Conservation (phyloP, 1,140 invertebrate genomes). For the Pseudomyrmex dendroicus region DNA sequence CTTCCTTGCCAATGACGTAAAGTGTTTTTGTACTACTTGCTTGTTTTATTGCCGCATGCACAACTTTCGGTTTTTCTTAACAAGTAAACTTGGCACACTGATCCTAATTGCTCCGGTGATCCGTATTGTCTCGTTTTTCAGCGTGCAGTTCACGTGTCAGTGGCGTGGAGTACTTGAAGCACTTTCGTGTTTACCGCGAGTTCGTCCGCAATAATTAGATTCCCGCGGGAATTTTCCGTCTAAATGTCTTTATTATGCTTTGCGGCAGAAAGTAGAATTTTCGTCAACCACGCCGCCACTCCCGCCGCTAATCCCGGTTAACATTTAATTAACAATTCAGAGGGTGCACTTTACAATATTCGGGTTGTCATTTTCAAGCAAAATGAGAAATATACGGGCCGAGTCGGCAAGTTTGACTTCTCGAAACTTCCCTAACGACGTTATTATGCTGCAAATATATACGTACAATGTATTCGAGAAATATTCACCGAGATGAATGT, state of each 20-base stretch:
- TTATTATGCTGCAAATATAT: background rate
- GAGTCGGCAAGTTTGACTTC: background rate
- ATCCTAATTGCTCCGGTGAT: slow-evolving; percentile 48
- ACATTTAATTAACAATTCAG: slow-evolving; percentile 42
- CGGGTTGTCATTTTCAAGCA: background rate
- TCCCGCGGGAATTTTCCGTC: slow-evolving; percentile 22
- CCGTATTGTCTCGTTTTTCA: slow-evolving; percentile 52
- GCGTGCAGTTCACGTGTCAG: slow-evolving; percentile 12
- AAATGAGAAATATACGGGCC: slow-evolving; percentile 14
- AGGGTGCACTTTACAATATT: slow-evolving; percentile 18
- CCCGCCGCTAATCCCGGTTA: background rate
- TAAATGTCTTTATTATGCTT: slow-evolving; percentile 40
- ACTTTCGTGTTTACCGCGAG: slow-evolving; percentile 40
- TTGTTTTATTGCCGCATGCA: slow-evolving; percentile 40
- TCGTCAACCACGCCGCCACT: background rate
- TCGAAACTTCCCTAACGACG: slow-evolving; percentile 23
- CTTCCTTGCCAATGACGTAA: slow-evolving; percentile 33
- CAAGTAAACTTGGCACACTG: slow-evolving; percentile 31
- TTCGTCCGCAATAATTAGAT: slow-evolving; percentile 55
- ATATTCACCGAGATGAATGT: background rate
- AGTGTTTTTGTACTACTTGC: slow-evolving; percentile 19
- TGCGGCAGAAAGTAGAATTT: background rate
- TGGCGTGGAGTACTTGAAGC: slow-evolving; percentile 35
- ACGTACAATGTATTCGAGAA: background rate
- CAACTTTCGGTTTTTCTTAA: slow-evolving; percentile 47